Conservation (phyloP, 53 echinoderm and acorn worm genomes). For the Holothuria leucospilota region DNA sequence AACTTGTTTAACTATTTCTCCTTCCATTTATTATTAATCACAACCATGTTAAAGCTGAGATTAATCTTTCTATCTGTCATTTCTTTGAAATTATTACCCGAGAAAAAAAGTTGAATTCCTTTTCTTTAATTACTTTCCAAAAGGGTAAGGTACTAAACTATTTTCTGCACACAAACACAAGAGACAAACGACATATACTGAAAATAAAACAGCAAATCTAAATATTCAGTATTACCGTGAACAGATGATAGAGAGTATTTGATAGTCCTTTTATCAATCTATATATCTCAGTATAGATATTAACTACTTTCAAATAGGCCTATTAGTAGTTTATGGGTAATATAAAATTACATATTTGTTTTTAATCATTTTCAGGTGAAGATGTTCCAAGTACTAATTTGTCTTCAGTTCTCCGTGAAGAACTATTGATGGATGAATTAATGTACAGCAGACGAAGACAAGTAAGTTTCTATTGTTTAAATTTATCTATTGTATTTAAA, state of each 20-base stretch:
- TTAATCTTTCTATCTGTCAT: constrained; percentile 29
- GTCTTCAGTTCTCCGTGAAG: constrained; percentile 80
- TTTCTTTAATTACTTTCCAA: constrained; percentile 32
- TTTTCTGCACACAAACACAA: too few relatives aligned
- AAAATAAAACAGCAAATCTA: too few relatives aligned
- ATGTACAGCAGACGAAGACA: constrained; percentile 95
- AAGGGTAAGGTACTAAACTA: not conserved
- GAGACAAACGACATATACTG: too few relatives aligned
- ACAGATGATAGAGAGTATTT: constrained; percentile 10
- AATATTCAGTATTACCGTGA: constrained; percentile 22
- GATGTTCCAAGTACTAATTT: constrained; percentile 61
- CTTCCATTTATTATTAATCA: constrained; percentile 36
- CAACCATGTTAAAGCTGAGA: not conserved
- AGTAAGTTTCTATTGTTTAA: constrained; percentile 63
- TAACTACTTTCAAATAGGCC: constrained; percentile 5
- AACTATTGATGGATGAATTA: constrained; percentile 88
- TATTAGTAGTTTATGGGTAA: too few relatives aligned
- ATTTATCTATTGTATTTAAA: too few relatives aligned
- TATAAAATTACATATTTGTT: too few relatives aligned
- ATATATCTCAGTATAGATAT: constrained; percentile 20
- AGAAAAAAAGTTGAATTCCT: constrained; percentile 16
- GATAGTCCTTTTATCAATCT: not conserved
- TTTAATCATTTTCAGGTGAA: not conserved
- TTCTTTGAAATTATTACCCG: constrained; percentile 36
- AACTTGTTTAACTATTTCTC: constrained; percentile 24